Evolutionary conservation across 2,888 invertebrate species (phyloP).

Genomic region (Agrilus biguttatus): DNA sequence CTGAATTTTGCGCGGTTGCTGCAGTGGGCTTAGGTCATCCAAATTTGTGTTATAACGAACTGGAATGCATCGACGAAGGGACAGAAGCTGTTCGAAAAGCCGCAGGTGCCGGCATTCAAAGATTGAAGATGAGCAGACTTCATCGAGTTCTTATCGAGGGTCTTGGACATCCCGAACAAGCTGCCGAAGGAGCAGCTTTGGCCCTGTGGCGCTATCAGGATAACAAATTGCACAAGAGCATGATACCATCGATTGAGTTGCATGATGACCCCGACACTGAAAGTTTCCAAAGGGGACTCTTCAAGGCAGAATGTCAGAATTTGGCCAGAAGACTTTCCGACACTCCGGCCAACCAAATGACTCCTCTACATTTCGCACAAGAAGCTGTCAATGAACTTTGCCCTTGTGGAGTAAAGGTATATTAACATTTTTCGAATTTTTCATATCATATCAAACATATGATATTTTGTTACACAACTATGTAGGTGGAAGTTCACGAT

Average conservation of each 20-base stretch:
- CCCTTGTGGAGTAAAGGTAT: conserved; percentile 36
- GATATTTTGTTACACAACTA: conserved; percentile 12
- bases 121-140: conserved; percentile 33
- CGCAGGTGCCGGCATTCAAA: conserved; percentile 42
- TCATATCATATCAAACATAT: too few species aligned
- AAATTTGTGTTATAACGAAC: conserved; percentile 43
- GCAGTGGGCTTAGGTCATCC: conserved; percentile 53
- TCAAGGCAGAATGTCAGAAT: conserved; percentile 59
- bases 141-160: conserved; percentile 43
- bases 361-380: conserved; percentile 58
- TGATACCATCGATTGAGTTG: conserved; percentile 35
- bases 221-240: conserved; percentile 36
- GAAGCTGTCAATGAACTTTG: conserved; percentile 47
- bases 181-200: conserved; percentile 51
- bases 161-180: conserved; percentile 43
- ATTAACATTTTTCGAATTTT: too few species aligned
- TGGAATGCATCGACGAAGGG: conserved; percentile 53
- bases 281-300: conserved; percentile 44
- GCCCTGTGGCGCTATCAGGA: conserved; percentile 48
- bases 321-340: conserved; percentile 59
- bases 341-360: conserved; percentile 66
- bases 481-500: conserved; percentile 35
- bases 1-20: conserved; percentile 43
- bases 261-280: conserved; percentile 38
- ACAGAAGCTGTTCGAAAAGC: conserved; percentile 53